phyloP scores from a whole-genome alignment of 2,113 vertebrate species.

The Hippocampus guttulatus region DNA sequence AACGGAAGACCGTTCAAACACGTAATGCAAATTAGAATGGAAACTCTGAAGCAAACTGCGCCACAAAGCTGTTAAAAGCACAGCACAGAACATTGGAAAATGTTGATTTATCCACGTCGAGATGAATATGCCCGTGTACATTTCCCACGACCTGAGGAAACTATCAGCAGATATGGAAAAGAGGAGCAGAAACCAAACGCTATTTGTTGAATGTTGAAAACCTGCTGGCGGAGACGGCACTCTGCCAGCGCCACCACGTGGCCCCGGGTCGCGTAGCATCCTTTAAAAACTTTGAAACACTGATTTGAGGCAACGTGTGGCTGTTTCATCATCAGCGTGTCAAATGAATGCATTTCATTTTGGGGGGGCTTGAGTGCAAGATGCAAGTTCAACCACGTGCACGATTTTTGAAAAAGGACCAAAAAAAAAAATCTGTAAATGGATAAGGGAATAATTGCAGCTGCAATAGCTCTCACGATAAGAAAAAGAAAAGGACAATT shows the following conservation, averaged over 20 bases:
- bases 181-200: conserved; percentile 4
- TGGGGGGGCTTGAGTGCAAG: not conserved
- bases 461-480: not conserved
- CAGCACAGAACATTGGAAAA: not conserved
- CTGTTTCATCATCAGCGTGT: not conserved
- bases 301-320: conserved; percentile 9
- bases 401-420: not conserved
- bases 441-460: not conserved
- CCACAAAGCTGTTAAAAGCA: not conserved
- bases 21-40: not conserved
- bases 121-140: not conserved
- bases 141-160: not conserved
- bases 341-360: not conserved
- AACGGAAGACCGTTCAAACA: not conserved
- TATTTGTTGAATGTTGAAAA: conserved; percentile 3
- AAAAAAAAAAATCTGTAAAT: not conserved
- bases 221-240: conserved; percentile 28
- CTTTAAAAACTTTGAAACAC: conserved; percentile 41
- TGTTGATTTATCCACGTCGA: not conserved
- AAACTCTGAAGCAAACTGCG: not conserved
- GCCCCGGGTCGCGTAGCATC: conserved; percentile 20
- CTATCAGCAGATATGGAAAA: conserved; percentile 16
- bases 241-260: conserved; percentile 73
- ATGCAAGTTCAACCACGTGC: not conserved
- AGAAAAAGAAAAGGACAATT: not conserved